Conservation (phyloP, 1,140 invertebrate species). For the Aphis gossypii region DNA sequence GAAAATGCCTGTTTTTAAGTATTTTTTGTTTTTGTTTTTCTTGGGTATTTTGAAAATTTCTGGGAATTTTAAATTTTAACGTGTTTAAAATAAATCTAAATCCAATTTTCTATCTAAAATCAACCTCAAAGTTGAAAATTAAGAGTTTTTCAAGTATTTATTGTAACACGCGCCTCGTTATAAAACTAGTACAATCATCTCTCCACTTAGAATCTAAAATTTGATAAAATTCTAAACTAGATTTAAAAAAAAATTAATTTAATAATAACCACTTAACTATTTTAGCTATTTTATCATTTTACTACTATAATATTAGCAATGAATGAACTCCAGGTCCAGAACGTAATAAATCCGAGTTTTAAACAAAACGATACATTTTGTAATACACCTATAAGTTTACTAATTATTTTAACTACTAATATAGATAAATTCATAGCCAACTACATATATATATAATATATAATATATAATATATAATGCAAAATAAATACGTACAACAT, state of each 20-base stretch:
- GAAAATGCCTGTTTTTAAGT: no score
- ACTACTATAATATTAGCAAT: neutral
- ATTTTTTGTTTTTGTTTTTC: no score
- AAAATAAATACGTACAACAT: neutral
- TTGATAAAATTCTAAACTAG: neutral
- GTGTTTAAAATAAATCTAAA: no score
- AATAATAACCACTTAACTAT: neutral
- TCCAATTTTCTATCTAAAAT: no score
- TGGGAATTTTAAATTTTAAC: no score
- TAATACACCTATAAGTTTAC: neutral
- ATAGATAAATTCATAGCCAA: neutral
- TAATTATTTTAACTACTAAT: slow-evolving; percentile 10
- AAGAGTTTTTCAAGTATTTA: no score
- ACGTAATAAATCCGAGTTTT: slow-evolving; percentile 8
- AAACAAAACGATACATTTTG: neutral
- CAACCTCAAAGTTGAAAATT: no score
- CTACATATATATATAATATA: neutral
- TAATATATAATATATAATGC: neutral
- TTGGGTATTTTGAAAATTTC: no score
- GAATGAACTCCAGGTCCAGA: neutral
- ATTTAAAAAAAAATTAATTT: neutral
- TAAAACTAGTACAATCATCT: no score
- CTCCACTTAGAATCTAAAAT: neutral
- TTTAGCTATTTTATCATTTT: neutral
- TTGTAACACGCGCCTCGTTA: no score